A percentile compares a stretch with the other conserved stretches of the same genome.
phyloP scores from a whole-genome alignment of 2,888 invertebrate species.

The Ariolimax columbianus region DNA sequence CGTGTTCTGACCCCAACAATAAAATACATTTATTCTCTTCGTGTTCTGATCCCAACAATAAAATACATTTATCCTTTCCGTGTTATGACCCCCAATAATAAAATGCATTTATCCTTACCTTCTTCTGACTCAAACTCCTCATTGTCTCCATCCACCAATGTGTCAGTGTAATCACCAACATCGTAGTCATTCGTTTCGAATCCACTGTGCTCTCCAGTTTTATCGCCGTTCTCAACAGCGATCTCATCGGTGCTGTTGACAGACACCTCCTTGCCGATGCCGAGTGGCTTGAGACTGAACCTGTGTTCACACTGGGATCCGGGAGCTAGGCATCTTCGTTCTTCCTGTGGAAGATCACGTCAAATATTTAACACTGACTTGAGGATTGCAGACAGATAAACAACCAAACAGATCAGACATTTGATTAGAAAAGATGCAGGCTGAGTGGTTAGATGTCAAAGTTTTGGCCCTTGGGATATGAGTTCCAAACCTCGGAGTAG shows the following conservation, averaged over 20 bases:
- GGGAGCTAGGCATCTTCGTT: slow-evolving; percentile 90
- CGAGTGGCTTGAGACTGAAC: slow-evolving; percentile 49
- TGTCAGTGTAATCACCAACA: neutral
- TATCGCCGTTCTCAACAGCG: neutral
- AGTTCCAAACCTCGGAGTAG: too few species aligned
- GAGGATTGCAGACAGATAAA: too few species aligned
- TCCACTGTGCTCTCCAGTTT: neutral
- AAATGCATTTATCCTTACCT: neutral
- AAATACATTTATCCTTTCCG: too few species aligned
- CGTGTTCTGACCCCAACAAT: too few species aligned
- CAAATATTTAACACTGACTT: neutral
- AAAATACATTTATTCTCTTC: too few species aligned
- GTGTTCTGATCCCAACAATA: too few species aligned
- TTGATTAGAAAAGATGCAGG: too few species aligned
- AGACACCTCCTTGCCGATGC: neutral
- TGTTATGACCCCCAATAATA: too few species aligned
- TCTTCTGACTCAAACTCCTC: neutral
- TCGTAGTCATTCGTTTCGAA: neutral
- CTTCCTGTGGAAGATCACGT: slow-evolving; percentile 80
- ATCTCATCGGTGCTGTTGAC: slow-evolving; percentile 1
- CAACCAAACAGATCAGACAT: too few species aligned
- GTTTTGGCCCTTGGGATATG: too few species aligned
- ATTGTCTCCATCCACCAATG: neutral
- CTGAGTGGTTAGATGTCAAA: too few species aligned
- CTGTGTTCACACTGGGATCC: slow-evolving; percentile 87